A percentile compares a stretch with the other conserved stretches of the same genome.
These are phyloP conservation scores for Nymphicus hollandicus DNA, from an alignment of 2,113 vertebrate genomes.

Conservation along the genomic window DNA sequence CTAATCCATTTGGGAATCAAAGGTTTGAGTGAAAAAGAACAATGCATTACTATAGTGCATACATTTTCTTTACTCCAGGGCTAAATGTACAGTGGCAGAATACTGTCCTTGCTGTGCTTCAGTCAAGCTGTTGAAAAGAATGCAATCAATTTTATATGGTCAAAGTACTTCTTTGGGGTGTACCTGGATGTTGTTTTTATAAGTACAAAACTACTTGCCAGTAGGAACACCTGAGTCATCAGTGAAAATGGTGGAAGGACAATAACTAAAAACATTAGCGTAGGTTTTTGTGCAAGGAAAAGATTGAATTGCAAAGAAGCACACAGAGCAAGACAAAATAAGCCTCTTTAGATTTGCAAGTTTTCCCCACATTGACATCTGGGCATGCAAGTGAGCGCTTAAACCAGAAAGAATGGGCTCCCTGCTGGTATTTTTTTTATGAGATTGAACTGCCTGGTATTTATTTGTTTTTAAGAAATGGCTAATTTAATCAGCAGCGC, in stretches of 20 bases:
- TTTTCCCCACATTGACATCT: neutral
- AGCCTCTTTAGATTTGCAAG: neutral
- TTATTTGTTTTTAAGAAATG: constrained; percentile 19
- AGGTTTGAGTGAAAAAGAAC: neutral
- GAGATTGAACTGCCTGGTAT: neutral
- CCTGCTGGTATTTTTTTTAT: neutral
- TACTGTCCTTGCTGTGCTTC: neutral
- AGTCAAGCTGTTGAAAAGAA: neutral
- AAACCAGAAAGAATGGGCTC: neutral
- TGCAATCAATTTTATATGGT: neutral
- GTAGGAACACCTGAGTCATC: neutral
- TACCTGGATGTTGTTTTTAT: neutral
- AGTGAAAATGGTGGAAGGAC: neutral
- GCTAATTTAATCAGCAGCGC: neutral
- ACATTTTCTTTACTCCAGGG: neutral
- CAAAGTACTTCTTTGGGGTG: neutral
- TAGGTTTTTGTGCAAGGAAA: neutral
- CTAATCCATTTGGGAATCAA: neutral
- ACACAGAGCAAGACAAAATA: neutral
- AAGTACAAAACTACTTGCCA: neutral
- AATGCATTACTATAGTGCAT: neutral
- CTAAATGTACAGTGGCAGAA: neutral
- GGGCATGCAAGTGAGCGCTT: neutral
- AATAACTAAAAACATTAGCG: neutral
- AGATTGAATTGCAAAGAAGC: neutral